Evolutionary conservation across 1,140 invertebrate species (phyloP).

Genomic region (Drosophila takahashii): DNA sequence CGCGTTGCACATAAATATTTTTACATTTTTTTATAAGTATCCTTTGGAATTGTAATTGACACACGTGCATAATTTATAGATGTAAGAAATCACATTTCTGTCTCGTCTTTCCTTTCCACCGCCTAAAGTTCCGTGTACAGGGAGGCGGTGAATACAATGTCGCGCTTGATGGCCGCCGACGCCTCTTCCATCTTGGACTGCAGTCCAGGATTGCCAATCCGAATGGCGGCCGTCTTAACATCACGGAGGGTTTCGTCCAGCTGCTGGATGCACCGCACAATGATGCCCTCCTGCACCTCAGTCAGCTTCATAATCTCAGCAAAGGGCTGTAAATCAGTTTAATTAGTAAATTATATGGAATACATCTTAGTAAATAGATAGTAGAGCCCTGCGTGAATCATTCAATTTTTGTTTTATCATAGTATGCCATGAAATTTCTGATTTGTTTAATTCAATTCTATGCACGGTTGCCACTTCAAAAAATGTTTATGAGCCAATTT

Average conservation of each 20-base stretch:
- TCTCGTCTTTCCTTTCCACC: constrained; percentile 6
- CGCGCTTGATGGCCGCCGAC: constrained; percentile 95
- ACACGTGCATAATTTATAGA: constrained; percentile 68
- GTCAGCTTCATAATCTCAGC: constrained; percentile 96
- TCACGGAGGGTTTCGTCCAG: constrained; percentile 96
- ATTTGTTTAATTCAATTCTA: too few relatives aligned
- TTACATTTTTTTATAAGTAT: constrained; percentile 78
- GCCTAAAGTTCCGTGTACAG: constrained; percentile 91
- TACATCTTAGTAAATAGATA: constrained; percentile 18
- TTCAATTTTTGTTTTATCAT: too few relatives aligned
- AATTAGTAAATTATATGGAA: neutral
- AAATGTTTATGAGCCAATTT: too few relatives aligned
- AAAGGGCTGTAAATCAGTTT: constrained; percentile 88
- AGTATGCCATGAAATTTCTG: too few relatives aligned
- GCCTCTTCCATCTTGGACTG: constrained; percentile 98
- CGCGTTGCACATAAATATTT: constrained; percentile 49
- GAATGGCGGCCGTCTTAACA: constrained; percentile 95
- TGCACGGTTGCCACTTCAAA: too few relatives aligned
- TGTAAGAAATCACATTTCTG: constrained; percentile 48
- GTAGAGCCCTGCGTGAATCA: too few relatives aligned
- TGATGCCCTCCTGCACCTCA: constrained; percentile 98
- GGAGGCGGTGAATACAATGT: constrained; percentile 99
- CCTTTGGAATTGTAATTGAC: constrained; percentile 69
- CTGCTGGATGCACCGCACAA: constrained; percentile 98
- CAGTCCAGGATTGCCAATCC: constrained; percentile 96